Evolutionary conservation across 1,140 invertebrate species (phyloP), one percentile per base, ranked within the genome.

Genomic region (Drosophila bocki): DNA sequence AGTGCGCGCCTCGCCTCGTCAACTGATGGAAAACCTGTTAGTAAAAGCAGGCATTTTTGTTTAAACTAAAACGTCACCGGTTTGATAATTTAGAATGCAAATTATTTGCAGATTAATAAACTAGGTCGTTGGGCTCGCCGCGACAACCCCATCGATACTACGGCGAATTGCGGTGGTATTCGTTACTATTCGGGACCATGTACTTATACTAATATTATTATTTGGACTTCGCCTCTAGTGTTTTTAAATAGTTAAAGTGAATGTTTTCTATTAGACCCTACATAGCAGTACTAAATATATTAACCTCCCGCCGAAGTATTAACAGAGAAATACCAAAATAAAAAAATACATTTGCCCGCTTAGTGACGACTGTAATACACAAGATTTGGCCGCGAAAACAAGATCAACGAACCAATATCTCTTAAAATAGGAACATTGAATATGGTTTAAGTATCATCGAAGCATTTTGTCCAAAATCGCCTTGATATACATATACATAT

Each of bases 1-100:
- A 83, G 77, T 84, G 81, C 82, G 82, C 82, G 75, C 81, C 64
- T 74, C 78, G 80, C 77, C 59, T 74, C 78, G 80, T 60, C 78
- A 75, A 39, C 75, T 75, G 78, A 39, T 56, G 53, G 53, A 56
- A 78, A 81, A 90, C 82, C 79, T 82, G 87, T 87, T 91, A 78
- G 86, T 79, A 80, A 77, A 79, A 70, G 51, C 59, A 69, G 35
- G 39, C 35, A 69, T 74, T 78, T 85, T 81, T 57, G 82, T 82
- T 64, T 64, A 80, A 75, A 78, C 76, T 69, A 60, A 78, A 69
- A 74, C 64, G 72, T 77, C 53, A 58, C 53, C 37, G 48, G 54
- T 44, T 68, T 69, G 56, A 82, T 87, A 63, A 69, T 83, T 80
- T 85, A 53, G 58, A 59, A 86, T 81, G 50, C 50, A 81, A 81